Conservation (phyloP, 1,140 invertebrate species). For the Monochamus saltuarius region DNA sequence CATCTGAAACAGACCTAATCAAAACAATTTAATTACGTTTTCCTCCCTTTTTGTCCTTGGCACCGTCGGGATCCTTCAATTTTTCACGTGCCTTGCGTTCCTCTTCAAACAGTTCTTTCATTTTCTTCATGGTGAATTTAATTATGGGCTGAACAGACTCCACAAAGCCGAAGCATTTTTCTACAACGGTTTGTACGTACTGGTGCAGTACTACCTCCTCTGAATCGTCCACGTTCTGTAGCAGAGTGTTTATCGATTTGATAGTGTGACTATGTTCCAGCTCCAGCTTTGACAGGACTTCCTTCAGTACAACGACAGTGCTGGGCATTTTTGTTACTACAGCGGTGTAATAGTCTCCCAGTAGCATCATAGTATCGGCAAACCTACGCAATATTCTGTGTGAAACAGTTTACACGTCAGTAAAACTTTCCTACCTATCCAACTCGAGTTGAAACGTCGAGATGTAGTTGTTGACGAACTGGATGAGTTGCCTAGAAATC, state of each 20-base stretch:
- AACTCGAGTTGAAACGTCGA: conserved; percentile 59
- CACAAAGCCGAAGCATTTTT: not conserved
- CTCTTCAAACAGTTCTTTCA: conserved; percentile 13
- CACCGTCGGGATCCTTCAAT: no score
- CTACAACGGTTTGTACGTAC: not conserved
- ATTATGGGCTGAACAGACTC: not conserved
- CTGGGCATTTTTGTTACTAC: conserved; percentile 49
- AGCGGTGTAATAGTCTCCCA: conserved; percentile 59
- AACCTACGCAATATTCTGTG: conserved; percentile 25
- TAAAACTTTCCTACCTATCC: conserved; percentile 48
- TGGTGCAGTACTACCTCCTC: no score
- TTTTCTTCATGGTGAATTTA: conserved; percentile 3
- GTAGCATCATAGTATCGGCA: conserved; percentile 54
- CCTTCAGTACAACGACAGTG: not conserved
- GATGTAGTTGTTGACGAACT: conserved; percentile 57
- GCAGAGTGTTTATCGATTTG: conserved; percentile 2
- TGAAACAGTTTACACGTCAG: no score
- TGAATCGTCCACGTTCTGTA: not conserved
- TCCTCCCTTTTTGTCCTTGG: no score
- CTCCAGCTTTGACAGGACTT: conserved; percentile 6
- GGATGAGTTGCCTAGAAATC: conserved; percentile 54
- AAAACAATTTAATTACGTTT: no score
- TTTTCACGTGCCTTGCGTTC: not conserved
- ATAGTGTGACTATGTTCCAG: conserved; percentile 2
- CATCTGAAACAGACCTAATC: no score